Conservation (phyloP, 2,888 invertebrate species). For the Athalia circularis region DNA sequence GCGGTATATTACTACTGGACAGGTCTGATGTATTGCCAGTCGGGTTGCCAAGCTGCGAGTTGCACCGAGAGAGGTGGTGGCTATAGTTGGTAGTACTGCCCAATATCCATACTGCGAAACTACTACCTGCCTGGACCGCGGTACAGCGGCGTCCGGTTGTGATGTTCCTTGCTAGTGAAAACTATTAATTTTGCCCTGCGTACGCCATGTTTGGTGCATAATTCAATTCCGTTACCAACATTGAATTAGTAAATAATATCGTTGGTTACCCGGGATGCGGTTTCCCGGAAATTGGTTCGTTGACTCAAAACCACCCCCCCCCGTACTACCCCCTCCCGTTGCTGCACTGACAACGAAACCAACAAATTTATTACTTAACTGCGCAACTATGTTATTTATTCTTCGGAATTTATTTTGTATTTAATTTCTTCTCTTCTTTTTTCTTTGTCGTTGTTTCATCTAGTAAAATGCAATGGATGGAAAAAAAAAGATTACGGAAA, state of each 20-base stretch:
- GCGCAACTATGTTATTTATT: not conserved
- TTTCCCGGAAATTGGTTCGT: slow-evolving; percentile 38
- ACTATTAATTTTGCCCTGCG: slow-evolving; percentile 68
- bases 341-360: not conserved
- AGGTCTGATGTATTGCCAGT: slow-evolving; percentile 64
- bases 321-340: not conserved
- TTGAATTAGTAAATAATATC: slow-evolving; percentile 63
- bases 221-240: slow-evolving; percentile 61
- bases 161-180: slow-evolving; percentile 62
- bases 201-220: slow-evolving; percentile 58
- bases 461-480: too few species aligned
- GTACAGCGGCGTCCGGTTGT: not conserved
- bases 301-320: not conserved
- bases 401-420: not conserved
- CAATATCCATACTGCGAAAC: slow-evolving; percentile 61
- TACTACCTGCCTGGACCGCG: not conserved
- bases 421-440: too few species aligned
- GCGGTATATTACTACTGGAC: slow-evolving; percentile 66
- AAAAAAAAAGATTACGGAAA: too few species aligned
- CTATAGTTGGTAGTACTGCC: slow-evolving; percentile 49
- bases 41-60: slow-evolving; percentile 58
- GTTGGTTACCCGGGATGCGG: slow-evolving; percentile 50
- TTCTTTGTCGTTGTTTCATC: too few species aligned
- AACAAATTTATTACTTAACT: not conserved
- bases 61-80: slow-evolving; percentile 4